phyloP scores from a whole-genome alignment of 1,140 invertebrate species.

The Branchinecta lynchi region DNA sequence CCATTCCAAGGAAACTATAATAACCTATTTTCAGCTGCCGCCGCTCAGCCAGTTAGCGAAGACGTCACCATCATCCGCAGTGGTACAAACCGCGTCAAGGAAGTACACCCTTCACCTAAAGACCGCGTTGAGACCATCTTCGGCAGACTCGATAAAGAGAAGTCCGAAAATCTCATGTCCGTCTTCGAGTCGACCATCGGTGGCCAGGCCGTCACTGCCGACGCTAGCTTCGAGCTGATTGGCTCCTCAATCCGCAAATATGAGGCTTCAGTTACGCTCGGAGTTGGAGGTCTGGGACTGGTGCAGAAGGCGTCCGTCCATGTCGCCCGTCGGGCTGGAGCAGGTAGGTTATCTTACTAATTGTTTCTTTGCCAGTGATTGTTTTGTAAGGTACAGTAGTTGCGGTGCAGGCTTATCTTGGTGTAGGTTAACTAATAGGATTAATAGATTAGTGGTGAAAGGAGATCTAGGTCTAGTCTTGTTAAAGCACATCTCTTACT shows the following conservation, averaged over 20 bases:
- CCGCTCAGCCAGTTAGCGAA: neutral
- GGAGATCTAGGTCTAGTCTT: too few species aligned
- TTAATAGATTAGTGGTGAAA: too few species aligned
- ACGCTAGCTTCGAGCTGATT: neutral
- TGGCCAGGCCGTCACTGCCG: neutral
- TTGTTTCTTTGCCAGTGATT: too few species aligned
- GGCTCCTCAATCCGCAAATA: neutral
- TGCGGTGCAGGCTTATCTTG: too few species aligned
- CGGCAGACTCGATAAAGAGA: neutral
- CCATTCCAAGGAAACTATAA: too few species aligned
- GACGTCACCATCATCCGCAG: neutral
- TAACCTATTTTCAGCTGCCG: neutral
- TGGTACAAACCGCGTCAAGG: neutral
- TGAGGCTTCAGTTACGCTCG: neutral
- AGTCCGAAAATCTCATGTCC: neutral
- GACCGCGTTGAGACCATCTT: neutral
- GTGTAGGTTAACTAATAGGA: too few species aligned
- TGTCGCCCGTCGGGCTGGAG: neutral
- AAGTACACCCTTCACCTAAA: neutral
- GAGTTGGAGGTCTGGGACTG: neutral
- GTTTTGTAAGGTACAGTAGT: too few species aligned
- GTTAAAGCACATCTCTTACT: too few species aligned
- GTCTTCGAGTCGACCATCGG: neutral
- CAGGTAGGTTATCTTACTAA: too few species aligned
- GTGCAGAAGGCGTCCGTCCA: neutral